These are phyloP conservation scores for Diuraphis noxia DNA, from an alignment of 1,140 invertebrate species.

Conservation along the genomic window DNA sequence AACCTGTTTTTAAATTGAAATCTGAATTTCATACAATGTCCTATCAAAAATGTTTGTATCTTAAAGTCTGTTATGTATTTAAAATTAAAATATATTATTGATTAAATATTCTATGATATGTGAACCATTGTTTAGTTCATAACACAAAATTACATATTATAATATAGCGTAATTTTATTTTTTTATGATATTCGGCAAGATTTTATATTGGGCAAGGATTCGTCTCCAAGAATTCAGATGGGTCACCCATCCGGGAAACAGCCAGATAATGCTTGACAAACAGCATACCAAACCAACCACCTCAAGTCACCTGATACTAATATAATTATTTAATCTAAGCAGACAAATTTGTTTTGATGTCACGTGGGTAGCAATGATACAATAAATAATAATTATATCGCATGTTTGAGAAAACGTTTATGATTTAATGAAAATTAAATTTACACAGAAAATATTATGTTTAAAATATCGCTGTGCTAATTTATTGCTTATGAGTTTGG, in stretches of 20 bases:
- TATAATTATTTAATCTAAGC: not conserved
- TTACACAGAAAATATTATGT: not conserved
- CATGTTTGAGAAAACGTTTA: not conserved
- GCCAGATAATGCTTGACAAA: no score
- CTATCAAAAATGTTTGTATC: not conserved
- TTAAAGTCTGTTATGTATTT: not conserved
- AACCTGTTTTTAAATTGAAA: no score
- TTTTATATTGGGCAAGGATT: no score
- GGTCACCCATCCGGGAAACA: no score
- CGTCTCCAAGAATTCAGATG: no score
- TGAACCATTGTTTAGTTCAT: not conserved
- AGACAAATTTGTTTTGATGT: not conserved
- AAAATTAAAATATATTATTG: not conserved
- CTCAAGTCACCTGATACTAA: no score
- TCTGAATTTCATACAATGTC: no score
- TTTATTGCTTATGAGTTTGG: not conserved
- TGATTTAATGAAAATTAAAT: not conserved
- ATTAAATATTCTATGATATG: not conserved
- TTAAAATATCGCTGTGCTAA: not conserved
- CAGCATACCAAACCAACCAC: no score
- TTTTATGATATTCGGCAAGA: no score
- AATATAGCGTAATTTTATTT: no score
- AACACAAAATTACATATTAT: not conserved
- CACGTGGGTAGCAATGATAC: not conserved
- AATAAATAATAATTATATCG: no score